phyloP scores from a whole-genome alignment of 53 echinoderm and acorn worm species.

The Patiria pectinifera region DNA sequence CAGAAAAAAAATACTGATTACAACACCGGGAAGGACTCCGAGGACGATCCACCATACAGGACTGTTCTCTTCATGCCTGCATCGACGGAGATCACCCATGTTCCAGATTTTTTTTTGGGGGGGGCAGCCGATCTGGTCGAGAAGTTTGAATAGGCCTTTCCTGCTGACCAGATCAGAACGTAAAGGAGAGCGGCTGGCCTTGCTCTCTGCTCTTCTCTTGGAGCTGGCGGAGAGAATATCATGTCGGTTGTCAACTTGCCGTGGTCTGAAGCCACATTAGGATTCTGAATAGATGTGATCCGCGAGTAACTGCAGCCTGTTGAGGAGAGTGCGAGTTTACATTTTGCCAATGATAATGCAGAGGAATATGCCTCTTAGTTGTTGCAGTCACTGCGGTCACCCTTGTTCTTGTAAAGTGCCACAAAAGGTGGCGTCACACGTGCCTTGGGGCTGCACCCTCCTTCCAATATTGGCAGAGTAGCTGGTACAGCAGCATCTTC shows the following conservation, averaged over 20 bases:
- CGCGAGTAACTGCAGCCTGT: too few species aligned
- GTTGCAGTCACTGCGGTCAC: too few species aligned
- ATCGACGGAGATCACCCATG: conserved; percentile 51
- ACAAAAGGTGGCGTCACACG: too few species aligned
- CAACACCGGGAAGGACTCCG: conserved; percentile 3
- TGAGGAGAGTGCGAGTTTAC: too few species aligned
- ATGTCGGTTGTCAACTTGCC: too few species aligned
- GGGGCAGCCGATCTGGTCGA: conserved; percentile 60
- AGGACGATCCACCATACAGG: conserved; percentile 25
- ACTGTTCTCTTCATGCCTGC: conserved; percentile 43
- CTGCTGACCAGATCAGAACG: conserved; percentile 70
- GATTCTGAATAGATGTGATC: neutral
- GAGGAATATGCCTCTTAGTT: too few species aligned
- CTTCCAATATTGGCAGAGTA: too few species aligned
- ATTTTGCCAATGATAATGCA: too few species aligned
- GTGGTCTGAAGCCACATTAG: neutral
- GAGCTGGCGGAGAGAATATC: neutral
- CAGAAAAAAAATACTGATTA: too few species aligned
- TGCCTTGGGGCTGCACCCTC: too few species aligned
- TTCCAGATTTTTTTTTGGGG: conserved; percentile 16
- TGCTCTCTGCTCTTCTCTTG: conserved; percentile 70
- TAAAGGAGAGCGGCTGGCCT: conserved; percentile 44
- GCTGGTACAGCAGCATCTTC: too few species aligned
- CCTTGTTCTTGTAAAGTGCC: too few species aligned
- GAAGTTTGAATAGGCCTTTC: conserved; percentile 51